Base-by-base conservation (phyloP, 2,888 invertebrate genomes). In the Ornithoptera alexandrae region DNA sequence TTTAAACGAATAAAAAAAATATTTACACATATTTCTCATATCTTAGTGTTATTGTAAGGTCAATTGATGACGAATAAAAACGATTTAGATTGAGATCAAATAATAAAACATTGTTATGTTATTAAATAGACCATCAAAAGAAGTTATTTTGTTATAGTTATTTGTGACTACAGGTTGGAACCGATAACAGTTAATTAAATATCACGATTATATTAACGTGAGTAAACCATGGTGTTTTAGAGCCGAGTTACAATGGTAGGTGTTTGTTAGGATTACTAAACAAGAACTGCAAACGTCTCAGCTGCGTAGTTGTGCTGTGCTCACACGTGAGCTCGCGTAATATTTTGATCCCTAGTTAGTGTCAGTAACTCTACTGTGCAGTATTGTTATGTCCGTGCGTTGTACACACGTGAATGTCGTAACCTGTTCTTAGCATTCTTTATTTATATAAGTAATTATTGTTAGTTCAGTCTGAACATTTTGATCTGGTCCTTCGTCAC, bases 331-430 rank as follows among this genome's bases (percentile, higher is more conserved):
- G 58, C 46, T 42, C 6, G 22, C 53, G 36, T 50, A 58, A 18
- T 61, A 58, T 61, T 53, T 61, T 30, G 8, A 30, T 60, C 53
- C 36, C 20, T 61, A 53, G 67, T 67, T 53, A 63, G 50, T 46
- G 7, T 65, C 18, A 30, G 30, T 63, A 63, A 60, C 60, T 68
- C 60, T 15, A 24, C 59, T 66, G 70, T 66, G 66, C 39, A 66
- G 62, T 62, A 59, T 50, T 36, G 69, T 58, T 59, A 66, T 56
- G 66, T 36, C 39, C 53, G 62, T 39, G 62, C 66, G 61, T 62
- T 66, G 24, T 4, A 46, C 7, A 30, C 46, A 57, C 42, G 56
- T 68, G 58, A 22, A 58, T 58, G 22, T 58, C 4, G 57, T 58
- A 7, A 12, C 22, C 15, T 10, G n/a, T n/a, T 22, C 57, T 22